phyloP scores from a whole-genome alignment of 2,888 invertebrate genomes.

The Zygothrica quintamaculata region DNA sequence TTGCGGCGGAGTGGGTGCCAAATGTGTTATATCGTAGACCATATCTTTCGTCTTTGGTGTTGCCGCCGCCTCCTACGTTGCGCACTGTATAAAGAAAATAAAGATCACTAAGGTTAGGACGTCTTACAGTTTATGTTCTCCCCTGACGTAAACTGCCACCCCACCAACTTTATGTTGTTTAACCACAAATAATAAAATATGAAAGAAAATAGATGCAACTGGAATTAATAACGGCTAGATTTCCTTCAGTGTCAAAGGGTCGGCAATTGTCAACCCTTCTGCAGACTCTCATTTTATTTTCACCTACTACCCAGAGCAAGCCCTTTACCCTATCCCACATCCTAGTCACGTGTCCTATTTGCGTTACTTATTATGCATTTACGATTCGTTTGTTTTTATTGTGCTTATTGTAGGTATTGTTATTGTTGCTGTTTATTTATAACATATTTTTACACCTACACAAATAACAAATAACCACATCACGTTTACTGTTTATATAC shows the following conservation, averaged over 20 bases:
- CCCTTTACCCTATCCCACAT: background rate
- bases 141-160: background rate
- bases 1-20: conserved; percentile 80
- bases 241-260: conserved; percentile 43
- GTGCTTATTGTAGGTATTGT: conserved; percentile 51
- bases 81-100: background rate
- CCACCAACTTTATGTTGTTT: conserved; percentile 6
- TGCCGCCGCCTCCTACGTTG: conserved; percentile 14
- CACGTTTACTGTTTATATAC: conserved; percentile 48
- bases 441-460: conserved; percentile 83
- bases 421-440: conserved; percentile 63
- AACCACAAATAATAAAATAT: conserved; percentile 23
- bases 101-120: background rate
- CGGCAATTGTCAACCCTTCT: conserved; percentile 31
- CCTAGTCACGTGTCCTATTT: conserved; percentile 60
- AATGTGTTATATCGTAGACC: conserved; percentile 84
- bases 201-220: conserved; percentile 43
- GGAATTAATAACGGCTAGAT: conserved; percentile 78
- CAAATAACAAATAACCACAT: conserved; percentile 80
- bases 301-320: too few species aligned
- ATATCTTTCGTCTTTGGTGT: too few species aligned
- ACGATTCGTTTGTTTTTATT: conserved; percentile 72
- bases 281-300: too few species aligned
- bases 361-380: conserved; percentile 68
- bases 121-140: conserved; percentile 1